phyloP scores from a whole-genome alignment of 2,797 vertebrate species.

The Gallinago nigripennis region DNA sequence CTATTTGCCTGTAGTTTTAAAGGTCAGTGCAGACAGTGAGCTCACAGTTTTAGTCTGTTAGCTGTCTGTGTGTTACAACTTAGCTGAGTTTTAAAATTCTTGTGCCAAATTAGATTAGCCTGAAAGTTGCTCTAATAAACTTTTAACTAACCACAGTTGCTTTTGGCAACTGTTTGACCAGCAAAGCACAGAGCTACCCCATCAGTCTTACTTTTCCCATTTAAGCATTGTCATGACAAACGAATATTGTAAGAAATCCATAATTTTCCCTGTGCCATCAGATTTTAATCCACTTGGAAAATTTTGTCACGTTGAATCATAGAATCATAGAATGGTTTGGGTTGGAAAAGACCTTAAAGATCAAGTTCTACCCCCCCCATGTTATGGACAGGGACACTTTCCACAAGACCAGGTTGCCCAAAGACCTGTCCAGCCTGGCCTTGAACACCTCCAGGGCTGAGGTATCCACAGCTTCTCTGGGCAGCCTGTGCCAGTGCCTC shows the following conservation, averaged over 20 bases:
- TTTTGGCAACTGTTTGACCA: neutral
- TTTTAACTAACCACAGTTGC: neutral
- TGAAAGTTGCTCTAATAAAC: neutral
- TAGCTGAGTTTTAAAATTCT: slow-evolving; percentile 1
- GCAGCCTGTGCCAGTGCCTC: no score
- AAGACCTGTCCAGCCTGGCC: no score
- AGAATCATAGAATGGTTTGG: no score
- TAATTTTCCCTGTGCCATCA: neutral
- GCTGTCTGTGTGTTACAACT: neutral
- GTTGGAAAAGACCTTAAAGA: no score
- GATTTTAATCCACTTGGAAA: neutral
- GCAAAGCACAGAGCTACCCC: neutral
- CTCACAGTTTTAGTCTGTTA: neutral
- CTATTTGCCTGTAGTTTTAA: neutral
- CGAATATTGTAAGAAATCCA: neutral
- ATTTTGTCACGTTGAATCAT: neutral
- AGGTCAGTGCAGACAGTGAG: neutral
- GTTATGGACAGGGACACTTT: no score
- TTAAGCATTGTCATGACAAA: neutral
- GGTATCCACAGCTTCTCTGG: no score
- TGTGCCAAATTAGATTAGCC: slow-evolving; percentile 2
- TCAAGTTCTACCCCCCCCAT: no score
- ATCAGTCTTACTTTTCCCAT: neutral
- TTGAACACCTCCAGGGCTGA: no score
- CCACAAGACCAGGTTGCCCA: no score